Evolutionary conservation across 1,140 invertebrate species (phyloP).

Genomic region (Temnothorax nylanderi): DNA sequence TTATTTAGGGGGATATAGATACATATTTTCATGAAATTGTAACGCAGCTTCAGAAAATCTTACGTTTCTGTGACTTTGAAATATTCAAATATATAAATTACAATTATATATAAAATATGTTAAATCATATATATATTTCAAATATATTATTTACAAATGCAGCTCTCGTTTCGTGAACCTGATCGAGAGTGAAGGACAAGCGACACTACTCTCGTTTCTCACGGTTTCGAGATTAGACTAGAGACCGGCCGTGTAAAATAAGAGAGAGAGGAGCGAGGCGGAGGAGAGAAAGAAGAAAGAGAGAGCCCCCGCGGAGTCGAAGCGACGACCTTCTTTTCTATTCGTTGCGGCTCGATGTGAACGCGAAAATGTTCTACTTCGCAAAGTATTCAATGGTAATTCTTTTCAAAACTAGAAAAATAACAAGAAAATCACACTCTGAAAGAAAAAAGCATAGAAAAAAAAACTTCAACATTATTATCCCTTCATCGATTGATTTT

Average conservation of each 20-base stretch:
- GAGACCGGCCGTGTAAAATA: slow-evolving; percentile 32
- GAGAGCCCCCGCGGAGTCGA: slow-evolving; percentile 42
- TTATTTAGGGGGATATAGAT: neutral
- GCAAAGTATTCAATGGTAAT: neutral
- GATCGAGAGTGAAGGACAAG: slow-evolving; percentile 30
- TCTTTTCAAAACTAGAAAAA: neutral
- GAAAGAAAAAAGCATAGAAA: neutral
- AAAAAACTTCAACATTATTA: neutral
- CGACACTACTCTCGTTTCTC: slow-evolving; percentile 61
- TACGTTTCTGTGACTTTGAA: neutral
- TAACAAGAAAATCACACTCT: neutral
- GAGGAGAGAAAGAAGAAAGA: slow-evolving; percentile 45
- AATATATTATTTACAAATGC: neutral
- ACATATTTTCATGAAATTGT: neutral
- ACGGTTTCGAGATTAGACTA: slow-evolving; percentile 58
- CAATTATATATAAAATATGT: too few relatives aligned
- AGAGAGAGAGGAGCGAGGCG: slow-evolving; percentile 9
- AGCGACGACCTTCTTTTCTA: slow-evolving; percentile 55
- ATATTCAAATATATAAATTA: neutral
- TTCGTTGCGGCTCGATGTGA: neutral
- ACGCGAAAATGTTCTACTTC: slow-evolving; percentile 12
- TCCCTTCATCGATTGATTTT: too few relatives aligned
- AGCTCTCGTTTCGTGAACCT: slow-evolving; percentile 12
- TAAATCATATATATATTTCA: neutral
- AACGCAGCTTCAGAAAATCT: neutral